phyloP scores from a whole-genome alignment of 2,113 vertebrate genomes.

The Ammodytes marinus region DNA sequence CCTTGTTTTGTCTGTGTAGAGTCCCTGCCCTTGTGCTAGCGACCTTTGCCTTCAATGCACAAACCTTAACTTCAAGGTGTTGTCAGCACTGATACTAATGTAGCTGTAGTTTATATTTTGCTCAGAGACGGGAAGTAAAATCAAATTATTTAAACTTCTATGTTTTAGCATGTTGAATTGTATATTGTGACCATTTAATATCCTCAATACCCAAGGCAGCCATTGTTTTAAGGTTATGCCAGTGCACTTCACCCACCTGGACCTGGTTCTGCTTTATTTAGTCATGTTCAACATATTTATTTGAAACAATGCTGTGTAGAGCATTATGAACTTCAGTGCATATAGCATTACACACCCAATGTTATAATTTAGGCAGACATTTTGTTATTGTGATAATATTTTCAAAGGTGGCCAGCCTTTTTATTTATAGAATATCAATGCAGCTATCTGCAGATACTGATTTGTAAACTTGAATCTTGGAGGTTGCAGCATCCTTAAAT shows the following conservation, averaged over 20 bases:
- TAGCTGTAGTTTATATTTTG: background rate
- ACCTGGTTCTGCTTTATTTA: constrained; percentile 6
- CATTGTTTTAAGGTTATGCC: constrained; percentile 5
- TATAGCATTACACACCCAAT: background rate
- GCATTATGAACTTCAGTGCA: background rate
- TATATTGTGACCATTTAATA: background rate
- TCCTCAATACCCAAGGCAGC: background rate
- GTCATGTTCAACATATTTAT: background rate
- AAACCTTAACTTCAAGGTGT: constrained; percentile 54
- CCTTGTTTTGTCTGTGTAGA: background rate
- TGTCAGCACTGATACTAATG: constrained; percentile 47
- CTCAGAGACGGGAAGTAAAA: background rate
- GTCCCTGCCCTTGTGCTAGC: constrained; percentile 1
- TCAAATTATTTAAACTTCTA: background rate
- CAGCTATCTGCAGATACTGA: background rate
- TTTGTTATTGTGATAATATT: background rate
- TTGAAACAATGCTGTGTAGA: background rate
- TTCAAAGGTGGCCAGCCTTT: background rate
- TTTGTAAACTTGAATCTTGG: background rate
- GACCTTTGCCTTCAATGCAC: constrained; percentile 59
- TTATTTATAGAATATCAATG: background rate
- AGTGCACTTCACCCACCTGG: background rate
- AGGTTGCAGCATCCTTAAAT: background rate
- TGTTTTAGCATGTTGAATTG: background rate
- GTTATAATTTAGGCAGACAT: background rate